Percentiles rank a stretch among this genome's conserved stretches.
Evolutionary conservation across 2,888 invertebrate species (phyloP).

Genomic region (Ernsta delagoae): DNA sequence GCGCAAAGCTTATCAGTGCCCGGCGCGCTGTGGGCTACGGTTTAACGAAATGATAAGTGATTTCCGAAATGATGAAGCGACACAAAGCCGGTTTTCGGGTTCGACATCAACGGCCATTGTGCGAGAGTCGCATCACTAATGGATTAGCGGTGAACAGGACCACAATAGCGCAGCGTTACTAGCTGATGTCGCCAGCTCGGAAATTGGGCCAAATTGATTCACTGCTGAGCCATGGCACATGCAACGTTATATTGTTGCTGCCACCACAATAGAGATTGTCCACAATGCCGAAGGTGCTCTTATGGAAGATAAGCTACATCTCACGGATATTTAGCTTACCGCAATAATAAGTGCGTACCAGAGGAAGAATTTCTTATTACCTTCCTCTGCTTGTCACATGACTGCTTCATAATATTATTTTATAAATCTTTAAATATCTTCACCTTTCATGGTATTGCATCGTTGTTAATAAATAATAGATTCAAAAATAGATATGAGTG

Average conservation of each 20-base stretch:
- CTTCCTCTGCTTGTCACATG: no score
- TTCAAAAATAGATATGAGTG: no score
- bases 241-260: background rate
- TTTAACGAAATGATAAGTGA: conserved; percentile 37
- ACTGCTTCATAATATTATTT: no score
- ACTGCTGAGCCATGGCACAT: conserved; percentile 33
- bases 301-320: no score
- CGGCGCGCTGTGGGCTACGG: conserved; percentile 5
- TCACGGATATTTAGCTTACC: no score
- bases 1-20: conserved; percentile 27
- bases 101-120: conserved; percentile 63
- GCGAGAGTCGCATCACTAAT: conserved; percentile 74
- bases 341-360: no score
- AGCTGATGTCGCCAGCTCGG: conserved; percentile 51
- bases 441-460: no score
- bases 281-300: no score
- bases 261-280: no score
- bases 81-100: conserved; percentile 50
- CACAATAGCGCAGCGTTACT: conserved; percentile 45
- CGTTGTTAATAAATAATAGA: no score
- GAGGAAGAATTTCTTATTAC: no score
- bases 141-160: conserved; percentile 68
- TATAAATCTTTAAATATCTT: no score
- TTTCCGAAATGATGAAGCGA: conserved; percentile 30
- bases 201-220: conserved; percentile 57